Evolutionary conservation across 2,797 vertebrate genomes (phyloP).

Genomic region (Amblyraja radiata): DNA sequence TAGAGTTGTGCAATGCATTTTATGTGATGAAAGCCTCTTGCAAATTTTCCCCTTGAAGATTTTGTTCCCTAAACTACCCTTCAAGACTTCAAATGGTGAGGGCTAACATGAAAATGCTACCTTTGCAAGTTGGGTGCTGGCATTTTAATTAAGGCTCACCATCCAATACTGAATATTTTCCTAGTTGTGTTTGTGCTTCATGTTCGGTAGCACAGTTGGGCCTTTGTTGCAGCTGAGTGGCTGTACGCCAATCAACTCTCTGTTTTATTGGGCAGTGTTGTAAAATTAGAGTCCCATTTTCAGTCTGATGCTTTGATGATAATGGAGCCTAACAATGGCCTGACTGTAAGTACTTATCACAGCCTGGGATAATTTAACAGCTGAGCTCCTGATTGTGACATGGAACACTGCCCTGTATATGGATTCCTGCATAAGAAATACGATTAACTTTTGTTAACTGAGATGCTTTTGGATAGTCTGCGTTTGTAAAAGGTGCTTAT

Average conservation of each 20-base stretch:
- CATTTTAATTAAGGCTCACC: slow-evolving; percentile 9
- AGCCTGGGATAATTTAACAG: slow-evolving; percentile 10
- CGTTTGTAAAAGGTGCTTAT: background rate
- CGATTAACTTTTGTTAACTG: background rate
- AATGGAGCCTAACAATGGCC: slow-evolving; percentile 29
- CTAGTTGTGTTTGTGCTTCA: background rate
- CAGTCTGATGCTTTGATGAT: background rate
- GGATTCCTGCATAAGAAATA: background rate
- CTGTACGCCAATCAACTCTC: background rate
- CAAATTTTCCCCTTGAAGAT: background rate
- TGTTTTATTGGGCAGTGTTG: background rate
- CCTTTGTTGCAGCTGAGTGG: background rate
- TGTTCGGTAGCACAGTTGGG: background rate
- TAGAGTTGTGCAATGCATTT: background rate
- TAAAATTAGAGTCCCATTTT: slow-evolving; percentile 21
- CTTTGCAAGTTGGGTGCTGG: background rate
- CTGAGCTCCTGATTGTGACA: background rate
- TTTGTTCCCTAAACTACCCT: background rate
- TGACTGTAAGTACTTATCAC: slow-evolving; percentile 2
- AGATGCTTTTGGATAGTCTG: background rate
- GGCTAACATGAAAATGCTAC: background rate
- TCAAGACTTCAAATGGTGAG: background rate
- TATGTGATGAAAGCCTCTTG: background rate
- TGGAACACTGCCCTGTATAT: background rate
- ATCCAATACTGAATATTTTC: slow-evolving; percentile 3